Conservation (phyloP, 2,888 invertebrate species). For the Tenthredo notha region DNA sequence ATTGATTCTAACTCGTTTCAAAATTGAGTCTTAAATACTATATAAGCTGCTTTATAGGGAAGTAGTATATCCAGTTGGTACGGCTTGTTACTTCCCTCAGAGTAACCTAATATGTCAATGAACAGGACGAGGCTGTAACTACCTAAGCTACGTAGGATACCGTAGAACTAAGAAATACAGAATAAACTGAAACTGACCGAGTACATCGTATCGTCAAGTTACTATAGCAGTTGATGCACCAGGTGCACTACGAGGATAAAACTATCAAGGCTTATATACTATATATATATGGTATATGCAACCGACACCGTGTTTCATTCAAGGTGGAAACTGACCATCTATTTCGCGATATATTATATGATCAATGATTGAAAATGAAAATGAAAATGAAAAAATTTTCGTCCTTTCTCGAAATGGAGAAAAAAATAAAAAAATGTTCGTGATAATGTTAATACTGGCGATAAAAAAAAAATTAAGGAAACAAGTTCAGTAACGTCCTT, state of each 20-base stretch:
- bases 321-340: not conserved
- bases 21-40: slow-evolving; percentile 39
- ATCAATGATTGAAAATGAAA: not conserved
- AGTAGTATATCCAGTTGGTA: slow-evolving; percentile 44
- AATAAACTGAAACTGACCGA: slow-evolving; percentile 4
- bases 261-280: not conserved
- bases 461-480: not conserved
- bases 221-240: slow-evolving; percentile 36
- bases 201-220: slow-evolving; percentile 22
- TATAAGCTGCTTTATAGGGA: not conserved
- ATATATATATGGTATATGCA: not conserved
- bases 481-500: not conserved
- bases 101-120: slow-evolving; percentile 63
- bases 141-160: slow-evolving; percentile 30
- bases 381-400: not conserved
- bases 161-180: slow-evolving; percentile 44
- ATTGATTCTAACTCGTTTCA: not conserved
- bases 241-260: slow-evolving; percentile 46
- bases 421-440: too few relatives aligned
- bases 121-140: slow-evolving; percentile 45
- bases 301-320: slow-evolving; percentile 10
- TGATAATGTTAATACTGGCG: too few relatives aligned
- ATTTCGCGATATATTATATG: not conserved
- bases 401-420: not conserved
- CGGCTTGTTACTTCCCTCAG: slow-evolving; percentile 31